phyloP scores from a whole-genome alignment of 2,888 invertebrate species.

The Pyralis farinalis region DNA sequence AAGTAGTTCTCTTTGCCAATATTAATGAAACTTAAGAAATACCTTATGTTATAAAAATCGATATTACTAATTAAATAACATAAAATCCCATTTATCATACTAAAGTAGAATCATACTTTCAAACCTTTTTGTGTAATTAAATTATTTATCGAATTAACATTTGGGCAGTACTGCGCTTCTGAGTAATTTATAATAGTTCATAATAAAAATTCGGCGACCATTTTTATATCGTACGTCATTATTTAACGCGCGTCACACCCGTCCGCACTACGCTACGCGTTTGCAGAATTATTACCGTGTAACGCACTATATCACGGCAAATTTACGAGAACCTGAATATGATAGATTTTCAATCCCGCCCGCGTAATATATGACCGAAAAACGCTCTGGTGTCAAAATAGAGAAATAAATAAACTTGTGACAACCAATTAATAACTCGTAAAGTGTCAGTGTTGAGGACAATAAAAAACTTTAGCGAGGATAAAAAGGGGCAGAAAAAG shows the following conservation, averaged over 20 bases:
- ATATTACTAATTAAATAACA: too few species aligned
- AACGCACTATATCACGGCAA: slow-evolving; percentile 76
- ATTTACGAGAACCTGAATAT: slow-evolving; percentile 80
- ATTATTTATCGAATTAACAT: too few species aligned
- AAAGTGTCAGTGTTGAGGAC: slow-evolving; percentile 75
- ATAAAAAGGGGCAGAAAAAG: slow-evolving; percentile 74
- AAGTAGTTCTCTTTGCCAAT: too few species aligned
- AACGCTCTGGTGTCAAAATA: slow-evolving; percentile 75
- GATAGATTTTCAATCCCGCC: slow-evolving; percentile 80
- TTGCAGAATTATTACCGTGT: slow-evolving; percentile 76
- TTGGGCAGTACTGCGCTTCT: too few species aligned
- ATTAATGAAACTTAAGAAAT: too few species aligned
- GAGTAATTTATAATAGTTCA: slow-evolving; percentile 32
- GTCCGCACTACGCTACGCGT: slow-evolving; percentile 74
- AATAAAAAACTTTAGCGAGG: slow-evolving; percentile 61
- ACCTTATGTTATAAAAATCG: too few species aligned
- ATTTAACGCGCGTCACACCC: slow-evolving; percentile 74
- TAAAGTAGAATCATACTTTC: too few species aligned
- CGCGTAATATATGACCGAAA: slow-evolving; percentile 71
- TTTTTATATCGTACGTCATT: slow-evolving; percentile 74
- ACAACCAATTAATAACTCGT: slow-evolving; percentile 82
- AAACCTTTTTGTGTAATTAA: too few species aligned
- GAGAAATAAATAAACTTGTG: slow-evolving; percentile 78
- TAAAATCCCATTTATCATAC: too few species aligned
- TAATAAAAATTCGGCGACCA: slow-evolving; percentile 50